Evolutionary conservation across 2,888 invertebrate species (phyloP).

Genomic region (Drosophila robusta): DNA sequence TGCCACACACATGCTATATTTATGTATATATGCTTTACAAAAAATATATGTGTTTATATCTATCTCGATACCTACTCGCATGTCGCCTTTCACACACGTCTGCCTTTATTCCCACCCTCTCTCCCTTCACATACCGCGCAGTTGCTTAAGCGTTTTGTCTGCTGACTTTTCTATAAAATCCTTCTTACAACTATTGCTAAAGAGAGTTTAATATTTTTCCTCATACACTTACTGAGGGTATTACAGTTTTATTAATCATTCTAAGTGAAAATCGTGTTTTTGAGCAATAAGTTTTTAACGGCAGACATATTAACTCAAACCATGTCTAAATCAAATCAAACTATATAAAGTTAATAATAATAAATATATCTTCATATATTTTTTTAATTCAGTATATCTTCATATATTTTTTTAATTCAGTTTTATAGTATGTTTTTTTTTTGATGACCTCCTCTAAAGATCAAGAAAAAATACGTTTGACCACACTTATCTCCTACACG

Average conservation of each 20-base stretch:
- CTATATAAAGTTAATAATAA: no score
- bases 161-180: constrained; percentile 39
- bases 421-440: no score
- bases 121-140: constrained; percentile 2
- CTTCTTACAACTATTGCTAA: constrained; percentile 34
- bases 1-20: constrained; percentile 4
- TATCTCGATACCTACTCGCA: constrained; percentile 3
- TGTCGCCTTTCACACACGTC: constrained; percentile 21
- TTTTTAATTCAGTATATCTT: no score
- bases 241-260: background rate
- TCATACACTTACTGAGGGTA: constrained; percentile 13
- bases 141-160: constrained; percentile 41
- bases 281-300: no score
- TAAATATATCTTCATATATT: no score
- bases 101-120: background rate
- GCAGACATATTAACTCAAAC: no score
- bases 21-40: constrained; percentile 10
- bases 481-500: no score
- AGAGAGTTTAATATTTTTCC: constrained; percentile 33
- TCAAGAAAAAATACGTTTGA: no score
- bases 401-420: no score
- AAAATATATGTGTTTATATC: constrained; percentile 9
- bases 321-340: no score
- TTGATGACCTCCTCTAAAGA: no score
- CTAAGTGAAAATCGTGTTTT: background rate